These are phyloP conservation scores for Dryobotodes eremita DNA, from an alignment of 2,888 invertebrate genomes.

Conservation along the genomic window DNA sequence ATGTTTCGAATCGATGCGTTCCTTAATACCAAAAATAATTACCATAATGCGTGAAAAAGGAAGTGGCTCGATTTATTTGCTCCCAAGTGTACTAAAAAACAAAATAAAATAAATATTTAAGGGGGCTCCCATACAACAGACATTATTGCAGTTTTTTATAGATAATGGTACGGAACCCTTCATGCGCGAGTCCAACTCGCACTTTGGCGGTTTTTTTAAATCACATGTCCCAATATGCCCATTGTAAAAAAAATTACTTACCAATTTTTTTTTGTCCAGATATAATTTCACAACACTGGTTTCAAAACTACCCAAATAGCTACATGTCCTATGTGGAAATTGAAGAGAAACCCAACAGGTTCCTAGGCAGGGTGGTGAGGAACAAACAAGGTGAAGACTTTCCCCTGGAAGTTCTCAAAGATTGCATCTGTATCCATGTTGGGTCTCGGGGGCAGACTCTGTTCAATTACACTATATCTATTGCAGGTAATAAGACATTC, in stretches of 20 bases:
- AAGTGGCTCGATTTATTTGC: too few relatives aligned
- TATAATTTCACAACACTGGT: constrained; percentile 77
- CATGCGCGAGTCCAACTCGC: too few relatives aligned
- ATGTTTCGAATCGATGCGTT: too few relatives aligned
- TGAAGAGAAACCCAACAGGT: constrained; percentile 75
- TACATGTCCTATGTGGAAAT: constrained; percentile 80
- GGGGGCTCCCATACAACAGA: too few relatives aligned
- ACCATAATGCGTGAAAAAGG: too few relatives aligned
- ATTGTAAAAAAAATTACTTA: not conserved
- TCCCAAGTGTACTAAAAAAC: too few relatives aligned
- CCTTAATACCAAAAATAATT: too few relatives aligned
- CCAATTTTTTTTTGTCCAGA: constrained; percentile 71
- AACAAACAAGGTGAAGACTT: constrained; percentile 71
- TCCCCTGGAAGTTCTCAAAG: constrained; percentile 80
- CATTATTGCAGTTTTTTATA: too few relatives aligned
- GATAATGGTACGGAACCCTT: too few relatives aligned
- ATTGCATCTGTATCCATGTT: constrained; percentile 92
- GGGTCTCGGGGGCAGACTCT: constrained; percentile 92
- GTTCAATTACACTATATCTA: constrained; percentile 91
- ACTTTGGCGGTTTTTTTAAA: too few relatives aligned
- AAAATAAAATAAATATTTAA: too few relatives aligned
- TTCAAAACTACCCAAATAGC: constrained; percentile 76
- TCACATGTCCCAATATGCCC: not conserved
- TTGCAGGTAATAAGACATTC: constrained; percentile 78
- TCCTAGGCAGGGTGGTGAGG: constrained; percentile 79